Evolutionary conservation across 2,888 invertebrate species (phyloP), one percentile per base, ranked within the genome.

Genomic region (Rhagonycha fulva): DNA sequence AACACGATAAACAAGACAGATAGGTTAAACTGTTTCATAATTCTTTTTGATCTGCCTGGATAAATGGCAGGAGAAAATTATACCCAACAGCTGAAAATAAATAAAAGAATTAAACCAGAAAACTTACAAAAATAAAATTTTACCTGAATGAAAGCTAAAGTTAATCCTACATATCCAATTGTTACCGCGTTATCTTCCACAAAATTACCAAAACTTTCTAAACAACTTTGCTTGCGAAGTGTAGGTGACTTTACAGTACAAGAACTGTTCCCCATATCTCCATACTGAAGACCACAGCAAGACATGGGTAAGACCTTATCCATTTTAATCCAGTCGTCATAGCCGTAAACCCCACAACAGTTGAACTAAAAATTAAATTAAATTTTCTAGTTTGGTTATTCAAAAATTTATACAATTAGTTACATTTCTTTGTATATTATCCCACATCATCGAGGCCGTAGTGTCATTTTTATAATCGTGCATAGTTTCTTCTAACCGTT

Each of bases 61-160:
- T 87, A 98, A 90, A 87, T 95, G 96, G 90, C 97, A 98, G 24
- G 98, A 95, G 87, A 96, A 96, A 78, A 95, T 89, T 78, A 98
- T 94, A 68, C 97, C 97, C 83, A 97, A 89, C 68, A 97, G 89
- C 96, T 95, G 90, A 80, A 93, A 88, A 71, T 83, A 78, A 82
- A 72, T 74, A 79, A 71, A 76, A 73, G 77, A 71, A 68, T 70
- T 30, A 26, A 68, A 66, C 32, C 70, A 77, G 75, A 71, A 81
- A 60, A 19, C 32, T 28, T 62, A 30, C 70, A 61, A 69, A 24
- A 67, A 24, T 61, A 47, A 47, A n/a, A n/a, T 23, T 12, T 86
- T 88, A 97, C 96, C 94, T 98, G 97, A 76, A 97, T 90, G 80
- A 95, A 89, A 74, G 96, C 96, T 68, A 98, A 92, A 10, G 94